Conservation (phyloP, 2,113 vertebrate genomes). For the Tapirus terrestris region DNA sequence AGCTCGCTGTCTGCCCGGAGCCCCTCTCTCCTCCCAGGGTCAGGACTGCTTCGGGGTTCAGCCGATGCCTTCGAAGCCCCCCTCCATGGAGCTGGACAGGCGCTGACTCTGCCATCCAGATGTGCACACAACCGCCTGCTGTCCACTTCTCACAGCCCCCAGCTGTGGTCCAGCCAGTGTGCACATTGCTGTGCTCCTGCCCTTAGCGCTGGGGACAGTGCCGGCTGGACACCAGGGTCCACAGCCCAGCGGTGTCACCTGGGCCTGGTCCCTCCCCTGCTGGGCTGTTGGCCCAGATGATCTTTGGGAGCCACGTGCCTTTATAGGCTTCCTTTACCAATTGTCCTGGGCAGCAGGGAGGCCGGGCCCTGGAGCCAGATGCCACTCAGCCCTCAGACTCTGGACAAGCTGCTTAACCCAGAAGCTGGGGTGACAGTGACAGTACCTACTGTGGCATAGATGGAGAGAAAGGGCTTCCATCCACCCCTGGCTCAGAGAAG, state of each 20-base stretch:
- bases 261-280: neutral
- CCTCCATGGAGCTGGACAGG: neutral
- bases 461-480: rapidly evolving
- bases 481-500: neutral
- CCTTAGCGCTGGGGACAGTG: neutral
- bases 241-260: rapidly evolving
- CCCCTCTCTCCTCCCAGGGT: neutral
- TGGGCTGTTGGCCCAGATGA: rapidly evolving
- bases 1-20: neutral
- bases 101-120: neutral
- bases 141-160: neutral
- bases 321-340: neutral
- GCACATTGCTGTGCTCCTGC: rapidly evolving
- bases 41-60: neutral
- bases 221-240: neutral
- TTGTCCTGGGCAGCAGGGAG: neutral
- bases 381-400: neutral
- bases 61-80: neutral
- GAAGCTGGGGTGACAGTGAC: neutral
- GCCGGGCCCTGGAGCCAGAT: neutral
- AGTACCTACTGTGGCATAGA: rapidly evolving
- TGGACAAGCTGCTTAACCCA: neutral
- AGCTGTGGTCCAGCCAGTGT: neutral
- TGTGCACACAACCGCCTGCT: neutral
- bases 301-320: neutral